Evolutionary conservation across 2,113 vertebrate genomes (phyloP).

Genomic region (Neodontobutis hainanensis): DNA sequence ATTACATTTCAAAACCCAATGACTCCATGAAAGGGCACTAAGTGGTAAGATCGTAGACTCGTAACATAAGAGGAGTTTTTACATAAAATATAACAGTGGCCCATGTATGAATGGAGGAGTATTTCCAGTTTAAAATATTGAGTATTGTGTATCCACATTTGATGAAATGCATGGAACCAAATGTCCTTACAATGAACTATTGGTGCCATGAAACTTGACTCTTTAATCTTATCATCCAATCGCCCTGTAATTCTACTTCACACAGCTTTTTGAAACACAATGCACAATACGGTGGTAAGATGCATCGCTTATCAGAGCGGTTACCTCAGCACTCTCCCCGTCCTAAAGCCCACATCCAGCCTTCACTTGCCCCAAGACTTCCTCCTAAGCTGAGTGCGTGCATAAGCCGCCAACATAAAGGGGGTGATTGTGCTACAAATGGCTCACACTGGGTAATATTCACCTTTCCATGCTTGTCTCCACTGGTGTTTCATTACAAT

Average conservation of each 20-base stretch:
- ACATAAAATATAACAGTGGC: constrained; percentile 5
- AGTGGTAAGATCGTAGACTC: constrained; percentile 28
- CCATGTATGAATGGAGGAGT: neutral
- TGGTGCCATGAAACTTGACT: constrained; percentile 42
- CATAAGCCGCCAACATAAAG: constrained; percentile 60
- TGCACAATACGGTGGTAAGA: constrained; percentile 61
- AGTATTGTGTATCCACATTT: constrained; percentile 20
- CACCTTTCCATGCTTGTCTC: constrained; percentile 61
- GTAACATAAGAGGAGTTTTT: neutral
- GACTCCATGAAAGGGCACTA: constrained; percentile 46
- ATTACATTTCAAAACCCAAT: constrained; percentile 28
- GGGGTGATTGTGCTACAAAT: constrained; percentile 62
- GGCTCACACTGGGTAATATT: constrained; percentile 63
- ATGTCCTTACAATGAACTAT: constrained; percentile 26
- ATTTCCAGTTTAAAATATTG: neutral
- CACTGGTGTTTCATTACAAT: constrained; percentile 68
- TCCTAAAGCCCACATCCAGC: constrained; percentile 64
- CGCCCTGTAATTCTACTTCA: constrained; percentile 26
- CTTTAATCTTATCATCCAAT: constrained; percentile 49
- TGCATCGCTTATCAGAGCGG: constrained; percentile 63
- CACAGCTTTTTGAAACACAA: constrained; percentile 57
- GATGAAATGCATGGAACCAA: constrained; percentile 6
- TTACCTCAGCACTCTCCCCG: constrained; percentile 64
- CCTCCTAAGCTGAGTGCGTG: constrained; percentile 64
- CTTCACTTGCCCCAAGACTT: constrained; percentile 69